Percentiles rank a stretch among this genome's conserved stretches.
Evolutionary conservation across 2,797 vertebrate genomes (phyloP).

Genomic region (Anas acuta): DNA sequence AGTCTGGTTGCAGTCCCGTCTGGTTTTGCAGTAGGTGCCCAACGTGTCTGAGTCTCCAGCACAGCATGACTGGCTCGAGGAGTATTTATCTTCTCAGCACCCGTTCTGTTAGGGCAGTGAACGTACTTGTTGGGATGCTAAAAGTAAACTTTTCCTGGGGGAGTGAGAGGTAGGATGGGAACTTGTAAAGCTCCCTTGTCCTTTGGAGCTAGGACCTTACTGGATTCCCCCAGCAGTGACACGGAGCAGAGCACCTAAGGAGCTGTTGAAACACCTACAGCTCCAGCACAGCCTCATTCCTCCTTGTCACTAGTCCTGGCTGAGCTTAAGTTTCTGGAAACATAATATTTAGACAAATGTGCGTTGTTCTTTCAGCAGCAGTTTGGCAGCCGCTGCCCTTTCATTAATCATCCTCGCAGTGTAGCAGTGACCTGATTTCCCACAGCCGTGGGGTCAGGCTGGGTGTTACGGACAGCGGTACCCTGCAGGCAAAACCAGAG

Average conservation of each 20-base stretch:
- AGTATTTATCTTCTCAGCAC: background rate
- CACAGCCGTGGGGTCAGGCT: fast-evolving
- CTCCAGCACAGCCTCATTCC: background rate
- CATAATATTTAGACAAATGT: background rate
- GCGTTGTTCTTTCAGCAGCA: background rate
- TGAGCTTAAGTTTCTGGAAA: background rate
- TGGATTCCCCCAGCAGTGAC: background rate
- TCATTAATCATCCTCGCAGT: background rate
- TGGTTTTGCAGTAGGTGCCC: background rate
- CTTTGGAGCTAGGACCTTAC: background rate
- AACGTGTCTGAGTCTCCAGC: background rate
- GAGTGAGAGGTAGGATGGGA: background rate
- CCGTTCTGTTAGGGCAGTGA: background rate
- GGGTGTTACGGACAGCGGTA: background rate
- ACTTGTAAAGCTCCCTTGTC: background rate
- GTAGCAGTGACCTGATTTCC: background rate
- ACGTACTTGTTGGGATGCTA: background rate
- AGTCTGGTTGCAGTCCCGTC: background rate
- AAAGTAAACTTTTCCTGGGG: background rate
- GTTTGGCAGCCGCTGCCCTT: background rate
- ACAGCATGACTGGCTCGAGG: background rate
- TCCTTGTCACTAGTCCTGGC: background rate
- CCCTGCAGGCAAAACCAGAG: background rate
- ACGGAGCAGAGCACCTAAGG: background rate
- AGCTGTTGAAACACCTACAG: background rate